Conservation (phyloP, 2,888 invertebrate species). For the Nemoura dubitans region DNA sequence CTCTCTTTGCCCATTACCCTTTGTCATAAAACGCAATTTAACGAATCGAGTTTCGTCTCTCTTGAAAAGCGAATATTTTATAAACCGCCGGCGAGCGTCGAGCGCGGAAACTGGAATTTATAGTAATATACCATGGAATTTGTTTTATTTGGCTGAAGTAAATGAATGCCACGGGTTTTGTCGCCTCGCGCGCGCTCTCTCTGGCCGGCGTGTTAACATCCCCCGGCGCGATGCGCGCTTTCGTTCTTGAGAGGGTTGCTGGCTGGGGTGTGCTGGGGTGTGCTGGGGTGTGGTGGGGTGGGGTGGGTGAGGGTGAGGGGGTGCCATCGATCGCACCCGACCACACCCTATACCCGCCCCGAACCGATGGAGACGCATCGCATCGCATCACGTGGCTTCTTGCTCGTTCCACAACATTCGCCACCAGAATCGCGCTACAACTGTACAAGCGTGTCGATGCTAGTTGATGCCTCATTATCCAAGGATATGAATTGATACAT, state of each 20-base stretch:
- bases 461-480: too few relatives aligned
- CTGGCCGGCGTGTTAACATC: background rate
- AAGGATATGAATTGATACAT: too few relatives aligned
- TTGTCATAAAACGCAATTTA: slow-evolving; percentile 4
- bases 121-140: background rate
- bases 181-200: background rate
- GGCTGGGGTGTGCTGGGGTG: background rate
- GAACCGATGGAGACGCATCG: background rate
- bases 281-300: too few relatives aligned
- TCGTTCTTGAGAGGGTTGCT: background rate
- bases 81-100: background rate
- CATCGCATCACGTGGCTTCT: background rate
- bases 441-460: too few relatives aligned
- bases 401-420: background rate
- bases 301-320: background rate
- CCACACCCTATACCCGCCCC: background rate
- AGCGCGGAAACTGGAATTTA: background rate
- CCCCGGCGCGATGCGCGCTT: background rate
- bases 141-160: slow-evolving; percentile 1
- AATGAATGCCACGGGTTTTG: background rate
- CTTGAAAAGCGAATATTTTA: background rate
- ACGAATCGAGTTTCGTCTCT: background rate
- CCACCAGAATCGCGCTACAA: background rate
- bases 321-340: background rate
- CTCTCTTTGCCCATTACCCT: background rate